phyloP scores from a whole-genome alignment of 2,888 invertebrate species.

The Leucoptera coffeella region DNA sequence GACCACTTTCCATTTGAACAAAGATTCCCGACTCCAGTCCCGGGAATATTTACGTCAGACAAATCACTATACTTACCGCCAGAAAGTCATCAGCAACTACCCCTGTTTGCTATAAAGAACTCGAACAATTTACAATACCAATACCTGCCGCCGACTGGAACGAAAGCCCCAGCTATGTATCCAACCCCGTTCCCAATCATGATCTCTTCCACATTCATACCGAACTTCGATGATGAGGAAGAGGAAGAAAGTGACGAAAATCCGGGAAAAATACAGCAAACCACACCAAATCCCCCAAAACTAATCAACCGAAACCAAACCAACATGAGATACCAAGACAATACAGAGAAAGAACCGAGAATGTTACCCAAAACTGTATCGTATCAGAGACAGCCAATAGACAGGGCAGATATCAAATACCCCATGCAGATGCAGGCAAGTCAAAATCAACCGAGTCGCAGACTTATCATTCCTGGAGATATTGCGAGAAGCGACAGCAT shows the following conservation, averaged over 20 bases:
- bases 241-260: conserved; percentile 12
- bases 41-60: conserved; percentile 20
- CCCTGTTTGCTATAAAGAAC: conserved; percentile 27
- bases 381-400: conserved; percentile 18
- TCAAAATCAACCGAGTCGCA: conserved; percentile 18
- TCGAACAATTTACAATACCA: conserved; percentile 24
- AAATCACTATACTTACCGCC: conserved; percentile 31
- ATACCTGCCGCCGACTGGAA: conserved; percentile 25
- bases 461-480: conserved; percentile 26
- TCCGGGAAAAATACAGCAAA: conserved; percentile 6
- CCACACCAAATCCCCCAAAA: conserved; percentile 6
- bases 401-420: conserved; percentile 24
- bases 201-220: conserved; percentile 20
- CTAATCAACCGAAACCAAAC: conserved; percentile 6
- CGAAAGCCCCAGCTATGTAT: conserved; percentile 22
- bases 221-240: conserved; percentile 17
- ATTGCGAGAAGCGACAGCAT: conserved; percentile 17
- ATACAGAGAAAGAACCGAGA: conserved; percentile 18
- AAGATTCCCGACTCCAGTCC: conserved; percentile 20
- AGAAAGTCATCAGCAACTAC: conserved; percentile 25
- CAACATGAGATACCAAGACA: conserved; percentile 1
- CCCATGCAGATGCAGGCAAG: conserved; percentile 12
- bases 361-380: conserved; percentile 13
- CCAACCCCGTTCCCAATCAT: conserved; percentile 23
- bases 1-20: conserved; percentile 28